Evolutionary conservation across 2,888 invertebrate species (phyloP).

Genomic region (Volucella inflata): DNA sequence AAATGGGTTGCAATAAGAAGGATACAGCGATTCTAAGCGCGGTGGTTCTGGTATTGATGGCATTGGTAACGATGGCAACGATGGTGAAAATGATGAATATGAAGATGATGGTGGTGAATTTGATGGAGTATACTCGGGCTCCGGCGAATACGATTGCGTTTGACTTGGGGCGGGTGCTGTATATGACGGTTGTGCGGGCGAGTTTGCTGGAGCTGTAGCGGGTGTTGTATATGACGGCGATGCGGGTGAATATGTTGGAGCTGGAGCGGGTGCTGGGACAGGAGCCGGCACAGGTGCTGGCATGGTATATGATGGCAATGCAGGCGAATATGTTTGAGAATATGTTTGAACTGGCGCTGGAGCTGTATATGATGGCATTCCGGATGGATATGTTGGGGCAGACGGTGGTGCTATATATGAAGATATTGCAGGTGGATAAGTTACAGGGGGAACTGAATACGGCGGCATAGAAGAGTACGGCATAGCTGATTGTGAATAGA

Average conservation of each 20-base stretch:
- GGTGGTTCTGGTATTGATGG: constrained; percentile 13
- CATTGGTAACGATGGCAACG: constrained; percentile 5
- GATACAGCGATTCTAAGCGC: neutral
- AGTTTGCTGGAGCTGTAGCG: constrained; percentile 32
- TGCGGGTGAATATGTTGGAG: constrained; percentile 15
- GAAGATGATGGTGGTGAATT: constrained; percentile 18
- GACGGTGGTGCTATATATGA: constrained; percentile 53
- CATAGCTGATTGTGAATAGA: constrained; percentile 10
- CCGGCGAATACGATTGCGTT: neutral
- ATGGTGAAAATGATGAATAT: constrained; percentile 8
- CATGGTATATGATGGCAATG: constrained; percentile 36
- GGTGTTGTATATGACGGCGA: constrained; percentile 50
- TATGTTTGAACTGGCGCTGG: constrained; percentile 28
- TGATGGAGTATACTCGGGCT: neutral
- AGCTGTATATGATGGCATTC: constrained; percentile 36
- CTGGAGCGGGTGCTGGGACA: neutral
- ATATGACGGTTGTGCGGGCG: constrained; percentile 43
- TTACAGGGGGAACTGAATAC: constrained; percentile 25
- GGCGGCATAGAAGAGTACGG: neutral
- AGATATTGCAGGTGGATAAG: constrained; percentile 13
- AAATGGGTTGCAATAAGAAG: constrained; percentile 16
- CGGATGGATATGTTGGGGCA: constrained; percentile 14
- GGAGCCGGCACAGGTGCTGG: constrained; percentile 8
- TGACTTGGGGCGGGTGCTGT: constrained; percentile 11
- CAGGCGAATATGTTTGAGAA: constrained; percentile 27